Evolutionary conservation across 1,140 invertebrate species (phyloP).

Genomic region (Drepana arcuata): DNA sequence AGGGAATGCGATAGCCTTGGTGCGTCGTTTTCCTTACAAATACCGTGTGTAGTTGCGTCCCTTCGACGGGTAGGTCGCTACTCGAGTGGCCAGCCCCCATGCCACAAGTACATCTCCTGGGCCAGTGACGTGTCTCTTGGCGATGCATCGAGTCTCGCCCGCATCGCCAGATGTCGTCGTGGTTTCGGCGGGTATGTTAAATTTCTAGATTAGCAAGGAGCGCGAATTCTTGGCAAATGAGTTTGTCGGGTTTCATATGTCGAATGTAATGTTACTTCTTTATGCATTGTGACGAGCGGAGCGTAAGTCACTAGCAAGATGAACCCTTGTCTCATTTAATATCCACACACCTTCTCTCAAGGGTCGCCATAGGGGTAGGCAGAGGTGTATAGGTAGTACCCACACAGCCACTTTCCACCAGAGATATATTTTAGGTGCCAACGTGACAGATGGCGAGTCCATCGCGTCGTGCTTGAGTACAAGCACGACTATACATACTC

Average conservation of each 20-base stretch:
- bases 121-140: conserved; percentile 29
- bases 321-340: no score
- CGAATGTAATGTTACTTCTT: no score
- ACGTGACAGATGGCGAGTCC: no score
- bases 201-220: conserved; percentile 18
- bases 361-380: no score
- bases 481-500: no score
- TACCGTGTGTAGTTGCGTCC: conserved; percentile 35
- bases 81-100: conserved; percentile 18
- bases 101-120: background rate
- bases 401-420: no score
- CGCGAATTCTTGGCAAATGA: conserved; percentile 24
- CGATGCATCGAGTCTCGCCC: conserved; percentile 27
- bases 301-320: no score
- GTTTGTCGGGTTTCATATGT: conserved; percentile 11
- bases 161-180: conserved; percentile 33
- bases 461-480: no score
- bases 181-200: conserved; percentile 53
- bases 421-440: no score
- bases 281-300: conserved; percentile 6
- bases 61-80: conserved; percentile 31
- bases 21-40: conserved; percentile 41
- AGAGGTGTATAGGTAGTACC: no score
- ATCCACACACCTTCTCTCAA: no score
- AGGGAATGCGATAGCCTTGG: conserved; percentile 57